Percentiles rank a stretch among this genome's conserved stretches.
These are phyloP conservation scores for Cladopsammia gracilis DNA, from an alignment of 64 coral and sea anemone species.

Conservation along the genomic window DNA sequence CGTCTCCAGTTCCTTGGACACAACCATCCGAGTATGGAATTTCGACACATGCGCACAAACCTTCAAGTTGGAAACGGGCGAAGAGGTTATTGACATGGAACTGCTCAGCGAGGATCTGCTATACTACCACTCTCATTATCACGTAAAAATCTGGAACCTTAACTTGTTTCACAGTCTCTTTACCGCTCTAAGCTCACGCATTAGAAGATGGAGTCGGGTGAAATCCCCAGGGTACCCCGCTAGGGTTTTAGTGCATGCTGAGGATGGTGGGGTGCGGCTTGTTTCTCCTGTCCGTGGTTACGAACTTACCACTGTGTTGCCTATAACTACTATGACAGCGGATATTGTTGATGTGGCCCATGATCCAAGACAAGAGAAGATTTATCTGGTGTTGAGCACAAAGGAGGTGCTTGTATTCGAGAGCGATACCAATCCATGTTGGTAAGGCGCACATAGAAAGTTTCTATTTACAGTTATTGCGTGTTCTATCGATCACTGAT, in stretches of 20 bases:
- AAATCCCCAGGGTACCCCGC: constrained; percentile 50
- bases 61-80: constrained; percentile 88
- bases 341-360: constrained; percentile 86
- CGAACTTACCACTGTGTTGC: constrained; percentile 88
- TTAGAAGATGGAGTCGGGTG: constrained; percentile 69
- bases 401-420: constrained; percentile 88
- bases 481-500: too few species aligned
- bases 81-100: constrained; percentile 83
- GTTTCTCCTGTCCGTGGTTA: constrained; percentile 91
- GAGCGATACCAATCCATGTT: constrained; percentile 87
- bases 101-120: constrained; percentile 73
- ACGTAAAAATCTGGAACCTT: constrained; percentile 88
- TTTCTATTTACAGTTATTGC: background rate
- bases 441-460: constrained; percentile 49
- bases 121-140: constrained; percentile 88
- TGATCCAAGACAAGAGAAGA: constrained; percentile 80
- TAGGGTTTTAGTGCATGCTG: constrained; percentile 45
- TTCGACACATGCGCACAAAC: constrained; percentile 96
- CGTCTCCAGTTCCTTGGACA: constrained; percentile 91
- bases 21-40: constrained; percentile 95
- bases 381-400: constrained; percentile 78
- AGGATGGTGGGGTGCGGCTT: constrained; percentile 64
- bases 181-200: constrained; percentile 79
- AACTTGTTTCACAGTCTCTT: constrained; percentile 96
- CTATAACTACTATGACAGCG: constrained; percentile 69